These are phyloP conservation scores for Agrenia bidenticulata DNA, from an alignment of 2,888 invertebrate species.

Conservation along the genomic window DNA sequence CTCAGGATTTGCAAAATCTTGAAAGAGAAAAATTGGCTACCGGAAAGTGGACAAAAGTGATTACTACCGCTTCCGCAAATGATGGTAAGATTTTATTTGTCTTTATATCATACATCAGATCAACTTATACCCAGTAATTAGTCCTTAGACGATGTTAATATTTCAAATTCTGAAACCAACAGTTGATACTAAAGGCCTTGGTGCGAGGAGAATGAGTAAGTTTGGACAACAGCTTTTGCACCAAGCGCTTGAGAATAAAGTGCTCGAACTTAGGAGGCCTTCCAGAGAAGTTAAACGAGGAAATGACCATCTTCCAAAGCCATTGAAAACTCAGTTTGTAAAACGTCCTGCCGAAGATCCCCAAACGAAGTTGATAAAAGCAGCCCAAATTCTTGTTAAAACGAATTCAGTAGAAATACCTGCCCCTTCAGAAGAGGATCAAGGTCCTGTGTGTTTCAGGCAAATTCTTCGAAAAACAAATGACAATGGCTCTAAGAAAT, in stretches of 20 bases:
- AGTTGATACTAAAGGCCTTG: not conserved
- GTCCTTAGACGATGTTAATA: no score
- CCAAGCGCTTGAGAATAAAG: conserved; percentile 39
- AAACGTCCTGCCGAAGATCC: no score
- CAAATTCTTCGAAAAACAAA: conserved; percentile 33
- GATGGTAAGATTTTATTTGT: no score
- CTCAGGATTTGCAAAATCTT: conserved; percentile 55
- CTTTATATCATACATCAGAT: no score
- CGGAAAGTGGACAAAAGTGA: conserved; percentile 48
- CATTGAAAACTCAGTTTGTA: no score
- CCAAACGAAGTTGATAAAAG: not conserved
- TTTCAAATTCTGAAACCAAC: no score
- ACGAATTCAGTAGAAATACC: not conserved
- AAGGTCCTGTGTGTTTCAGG: conserved; percentile 30
- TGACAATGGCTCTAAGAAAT: no score
- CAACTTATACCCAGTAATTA: no score
- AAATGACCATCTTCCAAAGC: no score
- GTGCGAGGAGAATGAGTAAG: conserved; percentile 31
- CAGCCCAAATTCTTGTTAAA: not conserved
- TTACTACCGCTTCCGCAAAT: conserved; percentile 27
- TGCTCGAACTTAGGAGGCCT: conserved; percentile 27
- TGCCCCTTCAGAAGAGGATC: conserved; percentile 32
- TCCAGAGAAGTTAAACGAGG: no score
- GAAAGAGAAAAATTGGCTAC: conserved; percentile 49
- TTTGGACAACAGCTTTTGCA: conserved; percentile 38